Evolutionary conservation across 2,888 invertebrate genomes (phyloP).

Genomic region (Cephus spinipes): DNA sequence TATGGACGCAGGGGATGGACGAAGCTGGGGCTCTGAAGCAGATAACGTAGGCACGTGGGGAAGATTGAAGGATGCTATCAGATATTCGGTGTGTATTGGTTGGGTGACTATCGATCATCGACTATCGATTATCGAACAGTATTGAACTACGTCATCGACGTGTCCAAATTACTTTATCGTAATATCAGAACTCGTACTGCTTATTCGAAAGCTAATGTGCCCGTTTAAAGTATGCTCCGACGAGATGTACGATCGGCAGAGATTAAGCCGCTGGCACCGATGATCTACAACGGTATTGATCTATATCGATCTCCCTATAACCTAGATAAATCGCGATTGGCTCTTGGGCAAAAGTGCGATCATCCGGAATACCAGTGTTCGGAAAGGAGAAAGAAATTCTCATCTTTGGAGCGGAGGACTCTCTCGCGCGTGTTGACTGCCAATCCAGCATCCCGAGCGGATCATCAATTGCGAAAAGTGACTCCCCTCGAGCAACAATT

Average conservation of each 20-base stretch:
- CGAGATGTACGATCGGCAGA: slow-evolving; percentile 22
- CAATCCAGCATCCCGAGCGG: not conserved
- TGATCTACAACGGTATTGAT: slow-evolving; percentile 61
- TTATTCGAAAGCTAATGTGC: not conserved
- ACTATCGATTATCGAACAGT: too few species aligned
- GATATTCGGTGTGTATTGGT: not conserved
- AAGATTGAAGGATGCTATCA: not conserved
- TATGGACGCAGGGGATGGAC: too few species aligned
- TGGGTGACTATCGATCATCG: too few species aligned
- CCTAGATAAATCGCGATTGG: slow-evolving; percentile 56
- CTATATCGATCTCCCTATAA: slow-evolving; percentile 52
- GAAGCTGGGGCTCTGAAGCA: too few species aligned
- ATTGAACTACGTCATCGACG: not conserved
- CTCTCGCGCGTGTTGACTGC: not conserved
- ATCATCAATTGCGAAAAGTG: slow-evolving; percentile 47
- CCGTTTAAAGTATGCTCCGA: slow-evolving; percentile 8
- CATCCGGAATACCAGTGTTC: slow-evolving; percentile 37
- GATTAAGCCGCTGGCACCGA: slow-evolving; percentile 38
- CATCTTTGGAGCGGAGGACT: not conserved
- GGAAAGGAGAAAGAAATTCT: too few species aligned
- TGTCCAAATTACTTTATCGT: not conserved
- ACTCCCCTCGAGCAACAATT: slow-evolving; percentile 57
- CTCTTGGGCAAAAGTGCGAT: slow-evolving; percentile 54
- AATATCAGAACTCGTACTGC: not conserved
- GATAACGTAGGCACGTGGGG: too few species aligned